Base-by-base conservation (phyloP, 1,140 invertebrate species). In the Portunus trituberculatus region DNA sequence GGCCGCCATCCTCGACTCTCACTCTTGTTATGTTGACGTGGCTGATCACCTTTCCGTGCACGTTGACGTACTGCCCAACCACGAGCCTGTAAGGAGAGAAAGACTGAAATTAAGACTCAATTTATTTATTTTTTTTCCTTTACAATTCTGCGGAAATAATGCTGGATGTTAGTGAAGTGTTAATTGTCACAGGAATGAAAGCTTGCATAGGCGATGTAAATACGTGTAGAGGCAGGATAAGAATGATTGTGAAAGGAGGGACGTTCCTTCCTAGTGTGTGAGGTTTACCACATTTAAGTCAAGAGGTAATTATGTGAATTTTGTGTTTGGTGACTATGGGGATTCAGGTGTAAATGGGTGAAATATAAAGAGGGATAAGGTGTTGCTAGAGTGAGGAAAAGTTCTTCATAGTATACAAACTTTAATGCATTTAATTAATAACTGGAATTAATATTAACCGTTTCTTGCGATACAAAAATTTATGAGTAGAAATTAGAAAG, bases 11-110 rank as follows among this genome's bases (percentile, higher is more conserved):
- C 97, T 99, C 98, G 76, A 98, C 98, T 95, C 98, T 98, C 48
- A 99, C 98, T 92, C 98, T 98, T 95, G 98, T 98, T 96, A 99
- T 98, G 97, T 99, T 99, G 96, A 99, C 98, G 97, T 99, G 99
- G 96, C 98, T 99, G 97, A 99, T 98, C 76, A 99, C 98, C 97
- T 99, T 98, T 96, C 99, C 99, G 97, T 99, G 98, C 16, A 98
- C 97, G 3, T 98, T 99, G 92, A 99, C 98, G 97, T 99, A 98
- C 97, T 99, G 98, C 29, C 98, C 98, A 59, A 99, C 98, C 96
- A 98, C 98, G 97, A 98, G 98, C 96, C 98, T 98, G 96, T 28
- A 67, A 12, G 93, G 59, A 12, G 28, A 59, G 52, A 39, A 76
- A 82, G 31, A 52, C 31, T 39, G 59, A 59, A 46, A 83, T 31